phyloP scores from a whole-genome alignment of 2,113 vertebrate genomes.

The Pluvialis apricaria region DNA sequence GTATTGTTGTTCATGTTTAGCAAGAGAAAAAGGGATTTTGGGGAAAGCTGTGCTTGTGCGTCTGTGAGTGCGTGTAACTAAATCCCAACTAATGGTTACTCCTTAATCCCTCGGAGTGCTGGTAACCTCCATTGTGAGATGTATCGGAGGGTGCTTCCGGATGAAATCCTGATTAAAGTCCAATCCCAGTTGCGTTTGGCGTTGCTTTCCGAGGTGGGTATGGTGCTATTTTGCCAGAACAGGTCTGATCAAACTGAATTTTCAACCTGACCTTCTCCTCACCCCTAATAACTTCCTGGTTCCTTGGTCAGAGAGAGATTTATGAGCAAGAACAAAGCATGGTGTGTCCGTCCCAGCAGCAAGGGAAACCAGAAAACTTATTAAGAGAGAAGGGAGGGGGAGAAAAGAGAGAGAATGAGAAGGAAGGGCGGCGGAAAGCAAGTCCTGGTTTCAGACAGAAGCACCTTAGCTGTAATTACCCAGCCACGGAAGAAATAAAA shows the following conservation, averaged over 20 bases:
- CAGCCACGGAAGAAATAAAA: constrained; percentile 72
- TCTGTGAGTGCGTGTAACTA: neutral
- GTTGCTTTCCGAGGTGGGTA: neutral
- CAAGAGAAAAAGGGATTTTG: neutral
- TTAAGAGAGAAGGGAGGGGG: neutral
- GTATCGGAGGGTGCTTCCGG: neutral
- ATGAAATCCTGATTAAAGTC: neutral
- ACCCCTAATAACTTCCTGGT: constrained; percentile 75
- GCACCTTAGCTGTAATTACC: constrained; percentile 66
- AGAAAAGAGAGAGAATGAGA: neutral
- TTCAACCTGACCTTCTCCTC: constrained; percentile 74
- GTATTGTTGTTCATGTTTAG: neutral
- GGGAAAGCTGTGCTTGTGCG: neutral
- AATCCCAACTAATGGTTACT: neutral
- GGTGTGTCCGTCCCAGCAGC: constrained; percentile 69
- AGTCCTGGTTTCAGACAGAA: constrained; percentile 31
- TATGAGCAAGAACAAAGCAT: constrained; percentile 74
- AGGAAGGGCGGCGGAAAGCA: neutral
- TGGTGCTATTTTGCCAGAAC: constrained; percentile 19
- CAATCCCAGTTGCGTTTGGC: neutral
- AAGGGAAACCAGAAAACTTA: constrained; percentile 64
- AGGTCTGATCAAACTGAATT: constrained; percentile 68
- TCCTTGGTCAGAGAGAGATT: constrained; percentile 71
- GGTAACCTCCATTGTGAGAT: neutral
- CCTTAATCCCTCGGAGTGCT: neutral